A percentile compares a stretch with the other conserved stretches of the same genome.
These are phyloP conservation scores for Bradynema listronoti DNA, from an alignment of 1,140 invertebrate species.

Conservation along the genomic window DNA sequence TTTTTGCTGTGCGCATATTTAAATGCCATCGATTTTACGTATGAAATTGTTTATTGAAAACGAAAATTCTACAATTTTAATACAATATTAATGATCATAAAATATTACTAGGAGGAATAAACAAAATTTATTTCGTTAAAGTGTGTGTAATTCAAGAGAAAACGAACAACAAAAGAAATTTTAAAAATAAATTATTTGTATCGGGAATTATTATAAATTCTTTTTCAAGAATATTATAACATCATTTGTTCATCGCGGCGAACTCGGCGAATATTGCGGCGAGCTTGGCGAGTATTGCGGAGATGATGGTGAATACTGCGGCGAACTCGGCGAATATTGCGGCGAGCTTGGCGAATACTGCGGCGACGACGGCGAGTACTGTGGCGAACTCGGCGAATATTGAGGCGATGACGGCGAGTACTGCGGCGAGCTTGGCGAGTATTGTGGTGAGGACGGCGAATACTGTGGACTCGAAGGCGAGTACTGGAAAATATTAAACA, in stretches of 20 bases:
- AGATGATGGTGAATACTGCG: constrained; percentile 27
- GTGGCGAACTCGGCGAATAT: constrained; percentile 62
- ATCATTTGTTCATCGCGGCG: too few species aligned
- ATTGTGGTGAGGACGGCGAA: constrained; percentile 59
- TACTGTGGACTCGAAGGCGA: constrained; percentile 73
- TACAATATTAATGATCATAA: too few species aligned
- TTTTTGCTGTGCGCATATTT: too few species aligned
- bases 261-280: constrained; percentile 39
- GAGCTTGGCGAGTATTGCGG: constrained; percentile 28
- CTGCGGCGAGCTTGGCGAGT: constrained; percentile 47
- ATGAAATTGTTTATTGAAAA: too few species aligned
- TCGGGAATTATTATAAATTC: too few species aligned
- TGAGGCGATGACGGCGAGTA: constrained; percentile 69
- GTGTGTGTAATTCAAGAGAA: constrained; percentile 62
- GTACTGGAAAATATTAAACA: constrained; percentile 62
- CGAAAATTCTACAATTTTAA: too few species aligned
- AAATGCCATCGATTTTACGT: too few species aligned
- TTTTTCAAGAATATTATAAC: too few species aligned
- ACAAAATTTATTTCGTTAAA: too few species aligned
- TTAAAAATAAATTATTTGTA: constrained; percentile 59
- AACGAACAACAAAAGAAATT: too few species aligned
- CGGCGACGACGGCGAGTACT: constrained; percentile 62
- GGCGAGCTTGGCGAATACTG: constrained; percentile 22
- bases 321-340: constrained; percentile 53
- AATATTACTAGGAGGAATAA: too few species aligned